Evolutionary conservation across 1,140 invertebrate genomes (phyloP).

Genomic region (Drosophila oshimai): DNA sequence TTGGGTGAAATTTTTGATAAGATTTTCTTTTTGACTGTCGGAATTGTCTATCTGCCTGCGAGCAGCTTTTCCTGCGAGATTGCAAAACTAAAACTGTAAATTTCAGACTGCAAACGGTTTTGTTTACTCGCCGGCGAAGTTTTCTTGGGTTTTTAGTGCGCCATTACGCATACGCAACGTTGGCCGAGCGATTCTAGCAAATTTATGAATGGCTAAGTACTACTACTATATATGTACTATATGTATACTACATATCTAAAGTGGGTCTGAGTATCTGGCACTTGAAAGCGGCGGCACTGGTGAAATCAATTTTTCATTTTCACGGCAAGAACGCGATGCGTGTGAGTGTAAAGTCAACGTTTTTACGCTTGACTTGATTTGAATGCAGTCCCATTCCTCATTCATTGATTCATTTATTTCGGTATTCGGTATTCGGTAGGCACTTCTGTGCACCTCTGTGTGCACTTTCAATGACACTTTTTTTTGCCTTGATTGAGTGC

Average conservation of each 20-base stretch:
- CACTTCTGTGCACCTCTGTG: slow-evolving; percentile 31
- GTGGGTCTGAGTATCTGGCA: slow-evolving; percentile 13
- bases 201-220: slow-evolving; percentile 14
- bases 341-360: slow-evolving; percentile 57
- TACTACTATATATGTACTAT: too few relatives aligned
- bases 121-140: slow-evolving; percentile 26
- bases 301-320: slow-evolving; percentile 13
- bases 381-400: slow-evolving; percentile 40
- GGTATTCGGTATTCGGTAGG: slow-evolving; percentile 42
- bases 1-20: slow-evolving; percentile 55
- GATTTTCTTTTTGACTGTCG: slow-evolving; percentile 35
- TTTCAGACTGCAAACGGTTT: slow-evolving; percentile 35
- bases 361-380: slow-evolving; percentile 72
- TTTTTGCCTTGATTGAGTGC: slow-evolving; percentile 60
- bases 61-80: slow-evolving; percentile 25
- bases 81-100: slow-evolving; percentile 54
- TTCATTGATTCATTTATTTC: slow-evolving; percentile 55
- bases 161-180: slow-evolving; percentile 43
- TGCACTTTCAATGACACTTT: slow-evolving; percentile 45
- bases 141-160: slow-evolving; percentile 12
- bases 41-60: slow-evolving; percentile 36
- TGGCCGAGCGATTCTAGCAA: neutral
- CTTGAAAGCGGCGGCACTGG: slow-evolving; percentile 6
- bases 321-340: slow-evolving; percentile 9
- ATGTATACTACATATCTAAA: neutral